phyloP scores from a whole-genome alignment of 2,888 invertebrate species.

The Adelognathus sp. region DNA sequence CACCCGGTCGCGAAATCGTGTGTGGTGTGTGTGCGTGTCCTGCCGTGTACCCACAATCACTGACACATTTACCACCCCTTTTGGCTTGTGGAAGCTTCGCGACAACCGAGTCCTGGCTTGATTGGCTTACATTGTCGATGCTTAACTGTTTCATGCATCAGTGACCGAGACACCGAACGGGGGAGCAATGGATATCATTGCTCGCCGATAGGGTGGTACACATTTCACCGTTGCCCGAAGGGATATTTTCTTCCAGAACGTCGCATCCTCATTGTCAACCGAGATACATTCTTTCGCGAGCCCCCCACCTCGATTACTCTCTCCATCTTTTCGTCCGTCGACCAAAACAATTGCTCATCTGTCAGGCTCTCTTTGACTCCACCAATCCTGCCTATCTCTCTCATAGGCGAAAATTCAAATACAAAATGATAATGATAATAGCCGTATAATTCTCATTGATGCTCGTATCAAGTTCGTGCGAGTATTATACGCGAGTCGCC shows the following conservation, averaged over 20 bases:
- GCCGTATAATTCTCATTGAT: conserved; percentile 50
- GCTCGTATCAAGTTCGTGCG: conserved; percentile 45
- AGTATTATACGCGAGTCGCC: conserved; percentile 33
- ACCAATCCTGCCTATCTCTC: neutral
- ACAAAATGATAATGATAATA: conserved; percentile 1
- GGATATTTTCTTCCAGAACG: conserved; percentile 59
- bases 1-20: conserved; percentile 50
- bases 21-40: conserved; percentile 18
- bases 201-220: conserved; percentile 80
- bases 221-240: conserved; percentile 73
- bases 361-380: neutral
- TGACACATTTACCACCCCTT: conserved; percentile 6
- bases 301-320: neutral
- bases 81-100: conserved; percentile 68
- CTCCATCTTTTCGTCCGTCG: neutral
- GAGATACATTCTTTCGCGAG: neutral
- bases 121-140: conserved; percentile 81
- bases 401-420: conserved; percentile 4
- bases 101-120: conserved; percentile 66
- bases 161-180: conserved; percentile 73
- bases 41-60: conserved; percentile 18
- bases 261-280: conserved; percentile 29
- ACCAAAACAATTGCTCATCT: conserved; percentile 7
- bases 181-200: conserved; percentile 63
- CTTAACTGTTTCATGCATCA: conserved; percentile 81